Evolutionary conservation across 2,888 invertebrate genomes (phyloP), one percentile per base, ranked within the genome.

Genomic region (Tetragonisca angustula): DNA sequence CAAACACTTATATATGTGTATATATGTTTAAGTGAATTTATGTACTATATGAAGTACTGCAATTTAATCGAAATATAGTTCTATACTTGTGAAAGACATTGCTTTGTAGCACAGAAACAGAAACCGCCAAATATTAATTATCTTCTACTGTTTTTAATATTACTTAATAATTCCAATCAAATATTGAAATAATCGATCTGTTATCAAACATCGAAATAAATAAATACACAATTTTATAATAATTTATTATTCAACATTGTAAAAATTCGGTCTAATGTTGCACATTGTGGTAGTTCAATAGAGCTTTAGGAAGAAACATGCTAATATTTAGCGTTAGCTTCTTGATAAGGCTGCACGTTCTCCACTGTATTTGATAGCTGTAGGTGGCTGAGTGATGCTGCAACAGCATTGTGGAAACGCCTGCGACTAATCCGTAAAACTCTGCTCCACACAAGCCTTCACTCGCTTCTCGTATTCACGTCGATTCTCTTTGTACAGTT

Each of bases 381-480:
- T 89, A 89, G 89, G 87, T 91, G 88, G 89, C 86, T 90, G 90
- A 90, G 83, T 85, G 91, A 90, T 91, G 89, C 88, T 89, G 91
- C 69, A 73, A 81, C 81, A 90, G 87, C 87, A 89, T 77, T 83
- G 79, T 73, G 76, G 82, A 85, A 87, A 84, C 72, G 77, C 84
- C 87, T 81, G 90, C 91, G 90, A 94, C 96, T 98, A 98, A 96
- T 98, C 98, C 95, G 98, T 97, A 97, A 99, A 99, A 95, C 99
- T 99, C 96, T 99, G 99, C 96, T 99, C 99, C 94, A 99, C 99
- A 95, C 99, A 99, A 94, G 98, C 98, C 96, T 99, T 98, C 94
- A 99, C 99, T 96, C 99, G 97, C 96, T 99, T 99, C 96, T 99
- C 99, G 95, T 99, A 99, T 96, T 99, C 99, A 94, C 99, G 97